Evolutionary conservation across 2,797 vertebrate species (phyloP).

Genomic region (Poeciliopsis turneri): DNA sequence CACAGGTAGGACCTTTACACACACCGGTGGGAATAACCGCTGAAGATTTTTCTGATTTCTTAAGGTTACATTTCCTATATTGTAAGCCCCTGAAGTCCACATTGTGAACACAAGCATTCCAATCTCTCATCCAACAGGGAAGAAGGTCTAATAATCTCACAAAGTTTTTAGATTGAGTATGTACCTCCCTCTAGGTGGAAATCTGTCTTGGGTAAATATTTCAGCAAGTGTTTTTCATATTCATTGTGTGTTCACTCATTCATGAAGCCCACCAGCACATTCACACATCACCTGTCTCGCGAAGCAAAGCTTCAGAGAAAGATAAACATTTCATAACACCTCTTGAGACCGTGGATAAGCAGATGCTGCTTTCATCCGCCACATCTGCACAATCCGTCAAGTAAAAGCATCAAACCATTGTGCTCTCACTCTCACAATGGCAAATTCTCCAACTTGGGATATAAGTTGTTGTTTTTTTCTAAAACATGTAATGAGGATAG

Average conservation of each 20-base stretch:
- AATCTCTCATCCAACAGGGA: not conserved
- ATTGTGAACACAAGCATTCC: not conserved
- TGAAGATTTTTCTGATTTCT: not conserved
- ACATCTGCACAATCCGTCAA: slow-evolving; percentile 18
- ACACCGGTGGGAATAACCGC: not conserved
- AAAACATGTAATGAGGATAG: not conserved
- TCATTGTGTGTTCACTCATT: slow-evolving; percentile 63
- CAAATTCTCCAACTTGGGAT: not conserved
- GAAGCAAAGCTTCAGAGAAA: slow-evolving; percentile 51
- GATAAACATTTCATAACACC: slow-evolving; percentile 33
- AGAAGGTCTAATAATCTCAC: slow-evolving; percentile 13
- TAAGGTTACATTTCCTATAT: not conserved
- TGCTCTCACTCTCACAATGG: not conserved
- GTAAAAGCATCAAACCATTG: slow-evolving; percentile 26
- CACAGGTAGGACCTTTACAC: slow-evolving; percentile 64
- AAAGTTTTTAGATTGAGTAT: slow-evolving; percentile 6
- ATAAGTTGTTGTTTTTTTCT: not conserved
- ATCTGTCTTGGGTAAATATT: slow-evolving; percentile 62
- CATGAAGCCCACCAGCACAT: slow-evolving; percentile 47
- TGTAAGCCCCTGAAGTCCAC: not conserved
- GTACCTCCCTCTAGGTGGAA: slow-evolving; percentile 35
- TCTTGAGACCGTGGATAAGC: slow-evolving; percentile 38
- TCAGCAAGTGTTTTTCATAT: slow-evolving; percentile 46
- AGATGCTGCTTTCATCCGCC: slow-evolving; percentile 46
- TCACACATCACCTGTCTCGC: slow-evolving; percentile 57